phyloP scores from a whole-genome alignment of 1,140 invertebrate species.

The Pogonomyrmex californicus region DNA sequence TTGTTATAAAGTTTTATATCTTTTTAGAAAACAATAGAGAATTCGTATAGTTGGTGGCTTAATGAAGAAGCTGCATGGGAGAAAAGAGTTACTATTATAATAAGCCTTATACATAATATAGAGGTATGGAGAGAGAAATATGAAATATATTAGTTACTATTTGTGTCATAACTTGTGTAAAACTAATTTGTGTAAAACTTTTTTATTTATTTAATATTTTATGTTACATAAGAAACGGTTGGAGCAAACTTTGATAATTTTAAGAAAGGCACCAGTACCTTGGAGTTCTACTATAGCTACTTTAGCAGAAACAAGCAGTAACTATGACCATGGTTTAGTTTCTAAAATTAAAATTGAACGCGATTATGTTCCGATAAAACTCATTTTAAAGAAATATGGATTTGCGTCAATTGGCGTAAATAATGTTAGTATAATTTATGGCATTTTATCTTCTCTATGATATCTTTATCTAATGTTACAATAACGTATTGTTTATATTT shows the following conservation, averaged over 20 bases:
- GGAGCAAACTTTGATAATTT: constrained; percentile 77
- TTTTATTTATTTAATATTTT: constrained; percentile 35
- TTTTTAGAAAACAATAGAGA: constrained; percentile 76
- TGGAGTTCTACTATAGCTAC: constrained; percentile 78
- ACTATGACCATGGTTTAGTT: constrained; percentile 77
- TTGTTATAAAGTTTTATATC: constrained; percentile 43
- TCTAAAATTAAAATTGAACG: constrained; percentile 77
- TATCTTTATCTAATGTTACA: neutral
- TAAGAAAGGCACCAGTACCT: constrained; percentile 82
- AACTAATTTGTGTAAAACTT: neutral
- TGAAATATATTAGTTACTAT: neutral
- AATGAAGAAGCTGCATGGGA: constrained; percentile 83
- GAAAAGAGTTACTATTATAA: constrained; percentile 74
- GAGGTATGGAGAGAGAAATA: constrained; percentile 68
- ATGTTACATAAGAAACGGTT: constrained; percentile 75
- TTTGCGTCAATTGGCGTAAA: constrained; percentile 79
- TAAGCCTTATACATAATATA: constrained; percentile 78
- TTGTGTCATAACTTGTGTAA: neutral
- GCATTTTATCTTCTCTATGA: neutral
- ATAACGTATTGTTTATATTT: constrained; percentile 49
- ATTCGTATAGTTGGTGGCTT: constrained; percentile 80
- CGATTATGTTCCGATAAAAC: constrained; percentile 78
- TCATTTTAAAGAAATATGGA: constrained; percentile 82
- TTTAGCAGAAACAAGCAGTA: constrained; percentile 75
- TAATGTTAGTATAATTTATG: constrained; percentile 70